These are phyloP conservation scores for Listronotus bonariensis DNA, from an alignment of 1,140 invertebrate species.

Conservation along the genomic window DNA sequence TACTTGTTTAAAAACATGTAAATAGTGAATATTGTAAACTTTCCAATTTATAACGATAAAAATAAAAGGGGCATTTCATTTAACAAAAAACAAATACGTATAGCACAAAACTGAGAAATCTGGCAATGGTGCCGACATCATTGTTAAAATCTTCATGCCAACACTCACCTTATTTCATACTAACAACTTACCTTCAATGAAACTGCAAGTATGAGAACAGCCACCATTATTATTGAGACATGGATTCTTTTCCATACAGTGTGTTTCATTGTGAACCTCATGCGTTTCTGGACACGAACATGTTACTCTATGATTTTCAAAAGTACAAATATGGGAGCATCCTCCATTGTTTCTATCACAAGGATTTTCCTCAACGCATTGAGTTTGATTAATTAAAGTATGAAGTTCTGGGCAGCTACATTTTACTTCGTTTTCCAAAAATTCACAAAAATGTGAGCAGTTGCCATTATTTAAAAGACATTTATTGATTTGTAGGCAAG, in stretches of 20 bases:
- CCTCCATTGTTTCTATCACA: conserved; percentile 58
- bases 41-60: too few relatives aligned
- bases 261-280: conserved; percentile 36
- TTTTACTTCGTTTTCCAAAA: conserved; percentile 29
- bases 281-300: conserved; percentile 58
- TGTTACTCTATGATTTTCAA: conserved; percentile 40
- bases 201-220: conserved; percentile 66
- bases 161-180: too few relatives aligned
- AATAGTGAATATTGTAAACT: too few relatives aligned
- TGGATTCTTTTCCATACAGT: conserved; percentile 42
- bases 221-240: conserved; percentile 62
- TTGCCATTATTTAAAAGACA: conserved; percentile 60
- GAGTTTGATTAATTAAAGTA: conserved; percentile 52
- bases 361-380: conserved; percentile 52
- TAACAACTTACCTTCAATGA: conserved; percentile 29
- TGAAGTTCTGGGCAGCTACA: conserved; percentile 44
- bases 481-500: conserved; percentile 30
- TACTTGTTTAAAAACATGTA: too few relatives aligned
- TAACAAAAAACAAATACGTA: too few relatives aligned
- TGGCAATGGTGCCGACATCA: too few relatives aligned
- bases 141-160: too few relatives aligned
- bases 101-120: too few relatives aligned
- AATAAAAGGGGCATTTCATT: too few relatives aligned
- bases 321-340: conserved; percentile 56
- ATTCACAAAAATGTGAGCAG: conserved; percentile 58